These are phyloP conservation scores for Galaxias olidus DNA, from an alignment of 2,797 vertebrate genomes.

Conservation along the genomic window DNA sequence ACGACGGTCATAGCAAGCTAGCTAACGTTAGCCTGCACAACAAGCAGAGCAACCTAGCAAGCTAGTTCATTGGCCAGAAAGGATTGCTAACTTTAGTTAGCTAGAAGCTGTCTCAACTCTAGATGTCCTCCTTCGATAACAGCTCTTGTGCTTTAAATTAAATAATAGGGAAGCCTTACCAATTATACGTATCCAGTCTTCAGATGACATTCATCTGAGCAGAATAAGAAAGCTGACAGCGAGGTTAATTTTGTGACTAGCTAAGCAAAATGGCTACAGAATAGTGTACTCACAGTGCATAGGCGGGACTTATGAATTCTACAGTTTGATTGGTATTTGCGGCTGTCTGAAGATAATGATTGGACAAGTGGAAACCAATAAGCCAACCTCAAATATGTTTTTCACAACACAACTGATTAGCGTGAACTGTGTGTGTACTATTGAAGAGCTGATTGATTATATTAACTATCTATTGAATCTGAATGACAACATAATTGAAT, in stretches of 20 bases:
- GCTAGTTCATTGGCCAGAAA: too few relatives aligned
- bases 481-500: not conserved
- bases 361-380: not conserved
- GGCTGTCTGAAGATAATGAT: not conserved
- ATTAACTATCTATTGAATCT: too few relatives aligned
- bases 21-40: constrained; percentile 10
- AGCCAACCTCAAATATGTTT: too few relatives aligned
- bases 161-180: constrained; percentile 46
- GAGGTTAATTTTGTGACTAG: constrained; percentile 33
- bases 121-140: too few relatives aligned
- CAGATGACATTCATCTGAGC: constrained; percentile 17
- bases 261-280: constrained; percentile 74
- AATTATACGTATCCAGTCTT: constrained; percentile 1
- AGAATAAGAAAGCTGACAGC: not conserved
- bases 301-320: constrained; percentile 31
- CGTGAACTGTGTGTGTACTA: too few relatives aligned
- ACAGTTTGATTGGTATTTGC: constrained; percentile 47
- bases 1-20: constrained; percentile 57
- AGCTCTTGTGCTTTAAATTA: not conserved
- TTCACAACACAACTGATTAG: too few relatives aligned
- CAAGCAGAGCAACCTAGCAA: constrained; percentile 51
- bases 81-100: constrained; percentile 17
- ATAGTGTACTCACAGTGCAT: constrained; percentile 21
- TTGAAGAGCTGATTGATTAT: too few relatives aligned
- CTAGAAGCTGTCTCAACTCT: constrained; percentile 13